A percentile compares a stretch with the other conserved stretches of the same genome.
Conservation (phyloP, 2,888 invertebrate genomes). For the Psylliodes chrysocephalus region DNA sequence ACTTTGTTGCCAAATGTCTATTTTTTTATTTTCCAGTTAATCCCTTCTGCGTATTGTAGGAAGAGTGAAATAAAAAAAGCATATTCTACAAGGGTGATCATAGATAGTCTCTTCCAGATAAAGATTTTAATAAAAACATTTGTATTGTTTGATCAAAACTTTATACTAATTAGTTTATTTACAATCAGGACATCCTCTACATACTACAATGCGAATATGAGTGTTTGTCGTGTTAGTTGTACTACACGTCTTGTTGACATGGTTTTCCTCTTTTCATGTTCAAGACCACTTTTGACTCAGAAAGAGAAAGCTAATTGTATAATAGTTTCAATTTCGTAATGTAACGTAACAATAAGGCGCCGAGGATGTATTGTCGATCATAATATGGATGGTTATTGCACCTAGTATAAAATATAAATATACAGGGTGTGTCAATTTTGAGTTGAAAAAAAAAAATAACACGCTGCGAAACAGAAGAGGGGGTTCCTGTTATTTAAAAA, state of each 20-base stretch:
- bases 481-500: too few species aligned
- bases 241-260: conserved; percentile 11
- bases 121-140: too few species aligned
- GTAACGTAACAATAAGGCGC: conserved; percentile 20
- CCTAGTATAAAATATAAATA: neutral
- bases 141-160: too few species aligned
- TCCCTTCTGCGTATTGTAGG: too few species aligned
- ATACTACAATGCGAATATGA: neutral
- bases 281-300: conserved; percentile 16
- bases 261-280: conserved; percentile 29
- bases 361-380: conserved; percentile 14
- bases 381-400: neutral
- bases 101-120: too few species aligned
- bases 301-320: conserved; percentile 26
- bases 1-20: too few species aligned
- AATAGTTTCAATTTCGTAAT: conserved; percentile 12
- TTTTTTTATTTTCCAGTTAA: too few species aligned
- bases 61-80: too few species aligned
- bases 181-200: neutral
- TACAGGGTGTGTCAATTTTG: neutral
- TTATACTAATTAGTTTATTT: too few species aligned
- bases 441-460: too few species aligned
- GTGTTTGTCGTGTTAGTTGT: conserved; percentile 12
- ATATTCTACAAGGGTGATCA: too few species aligned
- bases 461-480: too few species aligned